Evolutionary conservation across 2,797 vertebrate genomes (phyloP).

Genomic region (Malurus leucopterus): DNA sequence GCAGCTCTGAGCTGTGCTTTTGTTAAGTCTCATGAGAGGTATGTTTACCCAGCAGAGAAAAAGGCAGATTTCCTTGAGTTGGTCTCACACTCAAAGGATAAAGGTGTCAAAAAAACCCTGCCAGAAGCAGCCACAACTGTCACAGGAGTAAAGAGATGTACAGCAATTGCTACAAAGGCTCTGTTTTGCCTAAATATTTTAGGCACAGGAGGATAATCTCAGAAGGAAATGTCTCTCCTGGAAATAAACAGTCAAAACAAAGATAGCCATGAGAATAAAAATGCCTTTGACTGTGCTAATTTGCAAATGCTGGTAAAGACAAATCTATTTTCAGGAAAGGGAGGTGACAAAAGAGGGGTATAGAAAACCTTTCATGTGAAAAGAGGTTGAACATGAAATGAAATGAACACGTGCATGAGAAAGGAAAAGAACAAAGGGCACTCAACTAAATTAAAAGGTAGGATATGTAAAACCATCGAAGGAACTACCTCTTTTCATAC

Average conservation of each 20-base stretch:
- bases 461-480: neutral
- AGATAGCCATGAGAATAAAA: neutral
- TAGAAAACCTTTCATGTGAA: conserved; percentile 30
- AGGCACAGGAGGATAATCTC: neutral
- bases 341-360: neutral
- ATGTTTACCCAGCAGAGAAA: neutral
- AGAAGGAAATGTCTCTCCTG: neutral
- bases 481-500: neutral
- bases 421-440: conserved; percentile 27
- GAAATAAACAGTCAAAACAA: conserved; percentile 10
- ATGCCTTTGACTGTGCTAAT: neutral
- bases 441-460: conserved; percentile 40
- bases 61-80: neutral
- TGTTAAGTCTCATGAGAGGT: neutral
- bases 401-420: conserved; percentile 16
- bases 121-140: neutral
- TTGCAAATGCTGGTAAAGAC: neutral
- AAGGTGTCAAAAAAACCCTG: neutral
- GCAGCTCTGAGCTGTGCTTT: neutral
- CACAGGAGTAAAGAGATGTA: neutral
- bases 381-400: neutral
- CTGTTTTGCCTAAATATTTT: neutral
- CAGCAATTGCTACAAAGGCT: neutral
- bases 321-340: conserved; percentile 24
- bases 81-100: neutral